Evolutionary conservation across 2,888 invertebrate genomes (phyloP).

Genomic region (Carterocephalus palaemon): DNA sequence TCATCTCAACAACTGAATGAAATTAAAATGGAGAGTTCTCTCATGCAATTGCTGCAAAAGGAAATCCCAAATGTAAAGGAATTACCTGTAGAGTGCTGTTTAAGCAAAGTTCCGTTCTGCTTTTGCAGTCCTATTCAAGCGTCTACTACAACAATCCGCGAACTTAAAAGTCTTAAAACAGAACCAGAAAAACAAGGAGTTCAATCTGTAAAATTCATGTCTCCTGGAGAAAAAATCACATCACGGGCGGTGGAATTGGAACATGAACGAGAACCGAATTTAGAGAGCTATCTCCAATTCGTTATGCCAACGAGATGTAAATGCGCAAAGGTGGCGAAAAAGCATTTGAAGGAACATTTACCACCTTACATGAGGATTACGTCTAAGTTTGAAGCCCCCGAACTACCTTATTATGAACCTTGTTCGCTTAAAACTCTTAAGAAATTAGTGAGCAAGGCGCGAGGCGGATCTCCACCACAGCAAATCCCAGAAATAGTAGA

Average conservation of each 20-base stretch:
- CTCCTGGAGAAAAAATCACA: conserved; percentile 41
- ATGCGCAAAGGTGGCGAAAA: conserved; percentile 54
- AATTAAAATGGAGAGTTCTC: conserved; percentile 56
- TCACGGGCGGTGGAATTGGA: conserved; percentile 41
- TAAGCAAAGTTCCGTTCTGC: conserved; percentile 51
- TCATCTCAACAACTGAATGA: conserved; percentile 45
- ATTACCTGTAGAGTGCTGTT: conserved; percentile 44
- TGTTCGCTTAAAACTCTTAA: conserved; percentile 48
- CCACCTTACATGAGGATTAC: conserved; percentile 61
- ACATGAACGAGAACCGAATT: conserved; percentile 59
- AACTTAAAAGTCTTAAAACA: conserved; percentile 6
- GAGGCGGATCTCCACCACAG: conserved; percentile 32
- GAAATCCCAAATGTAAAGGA: conserved; percentile 50
- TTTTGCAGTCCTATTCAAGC: conserved; percentile 43
- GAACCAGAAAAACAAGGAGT: conserved; percentile 23
- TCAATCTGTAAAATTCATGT: background rate
- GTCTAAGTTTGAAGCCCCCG: conserved; percentile 47
- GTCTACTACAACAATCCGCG: conserved; percentile 23
- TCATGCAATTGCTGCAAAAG: conserved; percentile 58
- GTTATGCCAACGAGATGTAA: conserved; percentile 46
- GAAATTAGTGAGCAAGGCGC: conserved; percentile 46
- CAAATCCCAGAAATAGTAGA: conserved; percentile 31
- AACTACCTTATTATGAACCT: conserved; percentile 53
- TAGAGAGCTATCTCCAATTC: conserved; percentile 53
- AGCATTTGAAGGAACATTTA: conserved; percentile 54